phyloP scores from a whole-genome alignment of 2,888 invertebrate genomes.

The Zhuqinia jingwanae region DNA sequence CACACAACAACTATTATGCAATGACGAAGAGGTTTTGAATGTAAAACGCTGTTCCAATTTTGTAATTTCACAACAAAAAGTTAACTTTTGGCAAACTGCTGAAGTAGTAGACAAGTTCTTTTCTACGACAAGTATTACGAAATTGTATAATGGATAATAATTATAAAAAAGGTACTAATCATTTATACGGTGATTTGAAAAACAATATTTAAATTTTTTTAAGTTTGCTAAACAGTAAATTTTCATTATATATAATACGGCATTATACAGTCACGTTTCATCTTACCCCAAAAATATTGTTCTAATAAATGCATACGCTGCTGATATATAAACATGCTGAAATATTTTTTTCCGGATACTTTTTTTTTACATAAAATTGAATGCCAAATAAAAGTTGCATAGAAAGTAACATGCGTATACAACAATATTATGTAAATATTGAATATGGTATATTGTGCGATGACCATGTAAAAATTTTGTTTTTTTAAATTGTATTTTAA shows the following conservation, averaged over 20 bases:
- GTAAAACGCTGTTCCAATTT: neutral
- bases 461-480: neutral
- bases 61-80: conserved; percentile 10
- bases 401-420: no score
- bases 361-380: no score
- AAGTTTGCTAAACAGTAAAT: neutral
- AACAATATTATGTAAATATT: no score
- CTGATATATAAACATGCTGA: no score
- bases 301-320: no score
- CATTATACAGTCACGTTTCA: neutral
- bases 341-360: no score
- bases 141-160: no score
- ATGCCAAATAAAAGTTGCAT: no score
- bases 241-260: neutral
- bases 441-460: conserved; percentile 1
- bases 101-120: neutral
- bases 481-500: no score
- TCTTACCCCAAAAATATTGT: neutral
- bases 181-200: neutral
- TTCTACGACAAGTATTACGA: neutral
- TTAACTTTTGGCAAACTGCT: conserved; percentile 26
- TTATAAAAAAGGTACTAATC: no score
- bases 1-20: neutral
- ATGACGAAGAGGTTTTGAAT: neutral
- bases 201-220: neutral